Evolutionary conservation across 2,113 vertebrate species (phyloP).

Genomic region (Archilochus colubris): DNA sequence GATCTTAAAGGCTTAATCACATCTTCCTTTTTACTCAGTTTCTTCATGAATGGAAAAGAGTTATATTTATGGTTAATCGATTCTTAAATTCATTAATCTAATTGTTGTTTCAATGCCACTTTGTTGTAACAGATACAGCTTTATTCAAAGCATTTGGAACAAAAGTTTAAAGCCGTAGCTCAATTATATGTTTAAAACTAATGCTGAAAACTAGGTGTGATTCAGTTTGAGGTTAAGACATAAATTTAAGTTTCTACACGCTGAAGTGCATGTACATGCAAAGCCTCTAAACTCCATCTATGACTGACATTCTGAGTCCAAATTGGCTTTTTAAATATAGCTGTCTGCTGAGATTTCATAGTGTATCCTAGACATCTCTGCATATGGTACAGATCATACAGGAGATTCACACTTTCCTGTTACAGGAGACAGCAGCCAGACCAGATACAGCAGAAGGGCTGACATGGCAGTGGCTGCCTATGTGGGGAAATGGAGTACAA

Average conservation of each 20-base stretch:
- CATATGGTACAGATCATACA: rapidly evolving
- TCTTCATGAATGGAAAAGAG: background rate
- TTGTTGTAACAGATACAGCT: background rate
- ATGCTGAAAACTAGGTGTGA: background rate
- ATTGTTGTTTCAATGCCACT: background rate
- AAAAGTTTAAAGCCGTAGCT: background rate
- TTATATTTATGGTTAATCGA: background rate
- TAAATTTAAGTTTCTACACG: background rate
- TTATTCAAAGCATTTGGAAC: background rate
- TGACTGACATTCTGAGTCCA: background rate
- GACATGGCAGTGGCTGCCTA: background rate
- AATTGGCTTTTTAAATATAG: background rate
- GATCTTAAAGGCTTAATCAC: background rate
- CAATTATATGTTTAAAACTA: background rate
- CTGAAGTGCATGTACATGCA: background rate
- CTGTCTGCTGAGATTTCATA: background rate
- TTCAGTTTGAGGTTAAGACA: background rate
- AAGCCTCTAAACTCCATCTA: background rate
- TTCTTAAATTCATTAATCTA: background rate
- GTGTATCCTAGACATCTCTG: background rate
- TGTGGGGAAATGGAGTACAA: background rate
- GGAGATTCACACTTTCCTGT: background rate
- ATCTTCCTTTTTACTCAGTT: background rate
- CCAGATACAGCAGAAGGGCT: background rate
- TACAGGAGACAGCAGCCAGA: background rate